Evolutionary conservation across 1,140 invertebrate species (phyloP).

Genomic region (Bombus sylvicola): DNA sequence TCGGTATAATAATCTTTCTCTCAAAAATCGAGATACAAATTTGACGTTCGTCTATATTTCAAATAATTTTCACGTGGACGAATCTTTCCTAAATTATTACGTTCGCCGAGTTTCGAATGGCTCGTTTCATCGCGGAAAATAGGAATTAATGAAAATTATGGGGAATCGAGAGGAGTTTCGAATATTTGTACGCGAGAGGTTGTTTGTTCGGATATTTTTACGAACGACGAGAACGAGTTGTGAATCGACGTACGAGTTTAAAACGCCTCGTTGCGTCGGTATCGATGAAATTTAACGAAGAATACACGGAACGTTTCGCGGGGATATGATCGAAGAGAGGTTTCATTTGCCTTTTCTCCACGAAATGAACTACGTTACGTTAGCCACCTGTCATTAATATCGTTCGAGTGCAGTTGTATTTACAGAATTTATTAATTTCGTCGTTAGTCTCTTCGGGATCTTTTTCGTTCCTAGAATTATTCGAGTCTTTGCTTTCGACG

Average conservation of each 20-base stretch:
- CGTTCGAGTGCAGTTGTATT: background rate
- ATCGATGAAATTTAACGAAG: conserved; percentile 4
- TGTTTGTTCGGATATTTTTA: background rate
- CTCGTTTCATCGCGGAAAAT: background rate
- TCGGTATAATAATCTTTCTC: background rate
- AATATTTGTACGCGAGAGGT: background rate
- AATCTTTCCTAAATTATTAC: background rate
- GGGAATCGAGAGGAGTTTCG: background rate
- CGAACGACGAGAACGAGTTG: background rate
- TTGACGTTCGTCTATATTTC: background rate
- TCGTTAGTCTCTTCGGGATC: background rate
- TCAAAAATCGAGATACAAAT: background rate
- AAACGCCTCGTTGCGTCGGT: background rate
- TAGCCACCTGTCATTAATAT: background rate
- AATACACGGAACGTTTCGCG: no score
- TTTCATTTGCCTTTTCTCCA: background rate
- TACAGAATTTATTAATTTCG: background rate
- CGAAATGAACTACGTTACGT: background rate
- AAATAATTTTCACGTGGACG: background rate
- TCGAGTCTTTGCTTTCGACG: background rate
- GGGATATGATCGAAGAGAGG: no score
- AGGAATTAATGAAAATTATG: background rate
- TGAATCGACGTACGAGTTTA: background rate
- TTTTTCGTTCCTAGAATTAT: no score
- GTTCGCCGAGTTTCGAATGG: background rate